Evolutionary conservation across 2,797 vertebrate species (phyloP).

Genomic region (Tenualosa thibaudeaui): DNA sequence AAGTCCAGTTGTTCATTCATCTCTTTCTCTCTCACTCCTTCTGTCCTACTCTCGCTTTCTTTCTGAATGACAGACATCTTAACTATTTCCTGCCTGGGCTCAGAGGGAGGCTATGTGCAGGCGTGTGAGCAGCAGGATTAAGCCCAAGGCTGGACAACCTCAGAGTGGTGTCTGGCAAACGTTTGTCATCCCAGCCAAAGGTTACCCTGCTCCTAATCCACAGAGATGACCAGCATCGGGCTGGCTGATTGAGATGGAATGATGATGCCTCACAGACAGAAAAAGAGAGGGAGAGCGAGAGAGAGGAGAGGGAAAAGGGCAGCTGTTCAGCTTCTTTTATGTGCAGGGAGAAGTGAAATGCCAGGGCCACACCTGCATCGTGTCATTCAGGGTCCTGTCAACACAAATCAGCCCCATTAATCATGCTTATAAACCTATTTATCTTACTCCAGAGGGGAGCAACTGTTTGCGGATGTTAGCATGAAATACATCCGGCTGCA

Average conservation of each 20-base stretch:
- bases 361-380: conserved; percentile 71
- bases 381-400: conserved; percentile 77
- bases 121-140: conserved; percentile 67
- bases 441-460: conserved; percentile 66
- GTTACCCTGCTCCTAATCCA: conserved; percentile 66
- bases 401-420: conserved; percentile 70
- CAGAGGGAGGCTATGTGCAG: conserved; percentile 67
- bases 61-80: conserved; percentile 73
- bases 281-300: neutral
- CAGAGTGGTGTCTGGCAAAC: conserved; percentile 62
- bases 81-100: conserved; percentile 70
- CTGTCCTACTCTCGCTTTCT: neutral
- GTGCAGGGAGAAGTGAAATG: conserved; percentile 39
- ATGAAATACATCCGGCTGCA: conserved; percentile 55
- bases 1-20: neutral
- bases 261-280: conserved; percentile 41
- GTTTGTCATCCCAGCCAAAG: conserved; percentile 75
- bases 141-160: conserved; percentile 58
- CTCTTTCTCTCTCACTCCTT: neutral
- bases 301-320: conserved; percentile 35
- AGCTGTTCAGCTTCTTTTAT: conserved; percentile 66
- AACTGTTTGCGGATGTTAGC: conserved; percentile 63
- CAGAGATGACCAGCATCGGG: conserved; percentile 37
- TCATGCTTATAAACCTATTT: conserved; percentile 77
- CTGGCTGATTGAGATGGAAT: conserved; percentile 58